Evolutionary conservation across 2,888 invertebrate genomes (phyloP).

Genomic region (Thymelicus acteon): DNA sequence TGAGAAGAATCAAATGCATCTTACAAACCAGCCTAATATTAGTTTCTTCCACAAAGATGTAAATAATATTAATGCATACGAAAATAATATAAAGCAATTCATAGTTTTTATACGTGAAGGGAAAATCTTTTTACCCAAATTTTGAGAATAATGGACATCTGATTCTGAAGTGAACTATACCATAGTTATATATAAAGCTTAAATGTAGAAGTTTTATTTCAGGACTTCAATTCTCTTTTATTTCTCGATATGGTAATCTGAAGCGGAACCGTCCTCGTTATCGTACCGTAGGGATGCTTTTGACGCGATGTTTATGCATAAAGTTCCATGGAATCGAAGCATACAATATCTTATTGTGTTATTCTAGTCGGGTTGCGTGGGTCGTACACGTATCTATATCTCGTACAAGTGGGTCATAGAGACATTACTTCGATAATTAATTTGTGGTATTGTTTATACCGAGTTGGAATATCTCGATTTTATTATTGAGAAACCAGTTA

Average conservation of each 20-base stretch:
- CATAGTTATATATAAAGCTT: no score
- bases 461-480: slow-evolving; percentile 38
- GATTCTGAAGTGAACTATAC: no score
- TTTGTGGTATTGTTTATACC: slow-evolving; percentile 49
- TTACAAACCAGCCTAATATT: no score
- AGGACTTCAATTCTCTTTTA: not conserved
- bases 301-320: slow-evolving; percentile 43
- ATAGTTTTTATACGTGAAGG: no score
- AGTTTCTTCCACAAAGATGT: no score
- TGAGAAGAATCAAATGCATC: no score
- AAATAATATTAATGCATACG: no score
- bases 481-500: slow-evolving; percentile 35
- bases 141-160: no score
- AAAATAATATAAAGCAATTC: no score
- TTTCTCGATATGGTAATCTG: not conserved
- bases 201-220: no score
- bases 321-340: slow-evolving; percentile 44
- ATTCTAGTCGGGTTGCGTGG: slow-evolving; percentile 55
- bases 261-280: not conserved
- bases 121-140: no score
- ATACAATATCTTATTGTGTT: slow-evolving; percentile 65
- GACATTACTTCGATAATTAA: slow-evolving; percentile 52
- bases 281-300: slow-evolving; percentile 25
- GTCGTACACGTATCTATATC: slow-evolving; percentile 48
- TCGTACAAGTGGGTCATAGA: slow-evolving; percentile 55